Base-by-base conservation (phyloP, 2,888 invertebrate species). In the Cistogaster globosa region DNA sequence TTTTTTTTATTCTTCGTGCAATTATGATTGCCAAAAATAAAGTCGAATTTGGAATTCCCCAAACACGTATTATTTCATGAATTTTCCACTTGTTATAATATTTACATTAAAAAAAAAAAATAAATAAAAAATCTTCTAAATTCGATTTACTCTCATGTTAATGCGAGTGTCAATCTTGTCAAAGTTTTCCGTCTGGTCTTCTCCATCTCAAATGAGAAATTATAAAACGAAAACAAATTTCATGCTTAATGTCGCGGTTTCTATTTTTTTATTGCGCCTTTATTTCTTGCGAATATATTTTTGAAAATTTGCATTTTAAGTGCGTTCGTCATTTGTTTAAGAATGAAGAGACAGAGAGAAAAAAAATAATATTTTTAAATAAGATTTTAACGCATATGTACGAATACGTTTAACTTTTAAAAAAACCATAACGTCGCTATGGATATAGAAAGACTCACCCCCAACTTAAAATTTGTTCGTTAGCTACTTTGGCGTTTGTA, bases 201-300 rank as follows among this genome's bases (percentile, higher is more conserved):
- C 16, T 42, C 9, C 63, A 67, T 42, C 51, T 42, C 38, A 63
- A 42, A 69, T 81, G 51, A 74, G 62, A 51, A 83, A 76, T 74
- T 80, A 60, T 68, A 53, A 74, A 84, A 80, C 26, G 84, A 90
- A 91, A 91, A 91, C 91, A 91, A 91, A 91, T 91, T 91, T 91
- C 91, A 91, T 90, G 91, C 91, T 89, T 88, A 90, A 90, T 89
- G 88, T 88, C 89, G 90, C 88, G 91, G 90, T 91, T 79, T 79
- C 53, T 7, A 2, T 55, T 20, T 22, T 18, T 74, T 62, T 26
- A 55, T 22, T 51, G 68, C n/a, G 22, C n/a, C 26, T 71, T 36
- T 72, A n/a, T n/a, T n/a, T 90, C 60, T 85, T 76, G 76, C 85
- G 45, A 82, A 85, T 82, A 75, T 78, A 58, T 74, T 77, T 78